Percentiles rank a stretch among this genome's conserved stretches.
Evolutionary conservation across 2,113 vertebrate genomes (phyloP).

Genomic region (Uropsilus gracilis): DNA sequence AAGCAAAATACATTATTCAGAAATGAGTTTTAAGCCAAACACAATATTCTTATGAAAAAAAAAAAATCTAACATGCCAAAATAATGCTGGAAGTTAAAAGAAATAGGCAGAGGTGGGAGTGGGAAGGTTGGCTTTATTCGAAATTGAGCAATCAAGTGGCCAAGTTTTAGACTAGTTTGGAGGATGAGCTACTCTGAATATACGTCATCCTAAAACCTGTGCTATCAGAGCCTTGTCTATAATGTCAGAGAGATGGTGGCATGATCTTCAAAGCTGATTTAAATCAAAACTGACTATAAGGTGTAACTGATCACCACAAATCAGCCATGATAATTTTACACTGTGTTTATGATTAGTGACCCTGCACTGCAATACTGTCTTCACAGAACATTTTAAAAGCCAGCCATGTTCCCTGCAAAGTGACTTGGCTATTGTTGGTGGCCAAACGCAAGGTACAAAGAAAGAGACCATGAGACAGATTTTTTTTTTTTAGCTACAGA

Average conservation of each 20-base stretch:
- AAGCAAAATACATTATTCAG: conserved; percentile 66
- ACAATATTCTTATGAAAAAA: conserved; percentile 70
- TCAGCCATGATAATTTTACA: neutral
- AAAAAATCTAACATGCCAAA: conserved; percentile 65
- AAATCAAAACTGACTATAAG: conserved; percentile 51
- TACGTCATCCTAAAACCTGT: neutral
- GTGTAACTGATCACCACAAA: neutral
- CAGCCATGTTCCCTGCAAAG: neutral
- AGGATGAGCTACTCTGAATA: neutral
- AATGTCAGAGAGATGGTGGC: neutral
- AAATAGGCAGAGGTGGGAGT: neutral
- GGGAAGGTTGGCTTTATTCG: neutral
- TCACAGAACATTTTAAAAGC: conserved; percentile 33
- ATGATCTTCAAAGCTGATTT: neutral
- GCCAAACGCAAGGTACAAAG: too few relatives aligned
- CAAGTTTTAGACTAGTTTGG: neutral
- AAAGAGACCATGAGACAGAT: too few relatives aligned
- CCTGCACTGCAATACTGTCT: neutral
- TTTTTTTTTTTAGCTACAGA: too few relatives aligned
- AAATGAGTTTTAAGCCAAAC: conserved; percentile 64
- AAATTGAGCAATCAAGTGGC: neutral
- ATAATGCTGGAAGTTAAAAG: conserved; percentile 37
- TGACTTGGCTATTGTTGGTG: neutral
- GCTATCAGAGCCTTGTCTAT: neutral
- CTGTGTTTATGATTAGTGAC: neutral